These are phyloP conservation scores for Augiades crinisus DNA, from an alignment of 2,888 invertebrate genomes.

Conservation along the genomic window DNA sequence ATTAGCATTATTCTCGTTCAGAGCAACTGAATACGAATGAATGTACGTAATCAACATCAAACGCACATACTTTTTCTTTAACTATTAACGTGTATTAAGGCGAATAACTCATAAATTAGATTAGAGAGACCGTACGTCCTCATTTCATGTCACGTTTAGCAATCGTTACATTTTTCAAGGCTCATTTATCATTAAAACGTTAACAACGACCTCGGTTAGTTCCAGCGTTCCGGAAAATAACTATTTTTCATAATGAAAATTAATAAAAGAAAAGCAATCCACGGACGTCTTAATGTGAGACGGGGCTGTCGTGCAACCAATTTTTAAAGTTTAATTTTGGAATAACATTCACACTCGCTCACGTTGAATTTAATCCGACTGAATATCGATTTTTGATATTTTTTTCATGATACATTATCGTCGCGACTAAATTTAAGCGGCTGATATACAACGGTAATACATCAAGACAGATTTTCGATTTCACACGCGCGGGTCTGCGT, in stretches of 20 bases:
- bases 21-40: constrained; percentile 60
- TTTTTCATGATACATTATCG: constrained; percentile 31
- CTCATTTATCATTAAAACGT: constrained; percentile 68
- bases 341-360: constrained; percentile 43
- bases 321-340: constrained; percentile 41
- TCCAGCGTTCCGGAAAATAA: constrained; percentile 41
- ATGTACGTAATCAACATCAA: constrained; percentile 70
- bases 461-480: constrained; percentile 62
- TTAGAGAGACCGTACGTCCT: constrained; percentile 58
- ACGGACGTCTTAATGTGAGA: constrained; percentile 32
- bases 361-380: constrained; percentile 35
- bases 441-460: constrained; percentile 39
- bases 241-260: constrained; percentile 41
- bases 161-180: constrained; percentile 65
- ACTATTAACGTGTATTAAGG: constrained; percentile 68
- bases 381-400: constrained; percentile 5
- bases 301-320: constrained; percentile 23
- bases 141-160: constrained; percentile 68
- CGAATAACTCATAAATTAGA: constrained; percentile 71
- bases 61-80: constrained; percentile 55
- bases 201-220: constrained; percentile 51
- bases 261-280: constrained; percentile 36
- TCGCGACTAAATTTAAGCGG: constrained; percentile 32
- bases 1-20: constrained; percentile 45
- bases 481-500: constrained; percentile 52